Conservation (phyloP, 2,797 vertebrate genomes). For the Sorex maritimensis region DNA sequence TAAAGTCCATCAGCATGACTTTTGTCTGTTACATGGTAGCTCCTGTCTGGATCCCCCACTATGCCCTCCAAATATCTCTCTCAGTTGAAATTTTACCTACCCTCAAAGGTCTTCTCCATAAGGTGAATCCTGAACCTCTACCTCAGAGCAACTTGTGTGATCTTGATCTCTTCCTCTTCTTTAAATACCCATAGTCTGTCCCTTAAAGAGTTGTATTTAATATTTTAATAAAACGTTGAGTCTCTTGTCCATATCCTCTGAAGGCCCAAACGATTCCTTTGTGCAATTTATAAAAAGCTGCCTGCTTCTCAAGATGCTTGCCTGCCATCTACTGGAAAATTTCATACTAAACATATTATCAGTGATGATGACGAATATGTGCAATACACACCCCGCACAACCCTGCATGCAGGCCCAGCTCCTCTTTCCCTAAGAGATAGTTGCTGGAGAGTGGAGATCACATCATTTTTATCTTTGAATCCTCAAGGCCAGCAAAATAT, state of each 20-base stretch:
- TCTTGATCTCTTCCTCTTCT: not conserved
- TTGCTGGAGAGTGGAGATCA: slow-evolving; percentile 7
- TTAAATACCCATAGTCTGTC: slow-evolving; percentile 22
- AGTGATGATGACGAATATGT: slow-evolving; percentile 11
- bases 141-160: slow-evolving; percentile 19
- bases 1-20: not conserved
- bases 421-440: slow-evolving; percentile 37
- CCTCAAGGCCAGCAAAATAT: slow-evolving; percentile 16
- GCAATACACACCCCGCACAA: slow-evolving; percentile 30
- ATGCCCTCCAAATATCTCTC: not conserved
- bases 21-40: slow-evolving; percentile 20
- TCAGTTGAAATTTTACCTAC: slow-evolving; percentile 39
- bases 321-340: slow-evolving; percentile 71
- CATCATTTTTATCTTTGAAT: slow-evolving; percentile 26
- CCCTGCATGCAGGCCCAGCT: not conserved
- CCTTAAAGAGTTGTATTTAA: slow-evolving; percentile 60
- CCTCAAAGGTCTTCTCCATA: slow-evolving; percentile 48
- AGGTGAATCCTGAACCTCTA: not conserved
- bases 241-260: slow-evolving; percentile 41
- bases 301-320: slow-evolving; percentile 66
- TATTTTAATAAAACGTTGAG: slow-evolving; percentile 57
- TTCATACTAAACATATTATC: slow-evolving; percentile 62
- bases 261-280: slow-evolving; percentile 61
- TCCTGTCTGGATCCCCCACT: not conserved
- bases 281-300: slow-evolving; percentile 66